Percentiles rank a stretch among this genome's conserved stretches.
Evolutionary conservation across 1,140 invertebrate genomes (phyloP).

Genomic region (Hylaeus anthracinus): DNA sequence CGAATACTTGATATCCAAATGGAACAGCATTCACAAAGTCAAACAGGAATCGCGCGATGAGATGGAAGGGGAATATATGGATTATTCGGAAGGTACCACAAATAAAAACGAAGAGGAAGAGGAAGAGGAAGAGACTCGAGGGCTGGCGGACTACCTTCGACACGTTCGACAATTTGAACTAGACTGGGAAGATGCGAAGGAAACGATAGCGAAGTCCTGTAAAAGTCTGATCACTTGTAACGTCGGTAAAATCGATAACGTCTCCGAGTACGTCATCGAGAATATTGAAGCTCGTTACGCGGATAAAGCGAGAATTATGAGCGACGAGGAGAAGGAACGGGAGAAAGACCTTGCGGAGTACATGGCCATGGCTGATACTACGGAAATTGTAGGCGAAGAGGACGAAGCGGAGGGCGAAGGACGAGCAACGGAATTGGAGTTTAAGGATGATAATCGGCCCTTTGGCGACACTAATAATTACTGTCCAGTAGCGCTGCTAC

Average conservation of each 20-base stretch:
- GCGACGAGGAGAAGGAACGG: slow-evolving; percentile 51
- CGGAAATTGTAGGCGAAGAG: slow-evolving; percentile 43
- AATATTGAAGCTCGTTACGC: slow-evolving; percentile 62
- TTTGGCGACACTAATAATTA: slow-evolving; percentile 82
- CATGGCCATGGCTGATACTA: slow-evolving; percentile 2
- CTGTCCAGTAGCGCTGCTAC: slow-evolving; percentile 81
- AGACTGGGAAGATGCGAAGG: slow-evolving; percentile 27
- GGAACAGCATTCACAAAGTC: slow-evolving; percentile 1
- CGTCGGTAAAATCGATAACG: slow-evolving; percentile 29
- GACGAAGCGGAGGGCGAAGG: slow-evolving; percentile 44
- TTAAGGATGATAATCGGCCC: slow-evolving; percentile 70
- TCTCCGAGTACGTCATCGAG: slow-evolving; percentile 50
- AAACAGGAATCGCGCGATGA: neutral
- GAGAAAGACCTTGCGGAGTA: slow-evolving; percentile 66
- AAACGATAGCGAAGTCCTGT: slow-evolving; percentile 26
- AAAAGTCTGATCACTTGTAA: slow-evolving; percentile 53
- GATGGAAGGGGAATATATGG: neutral
- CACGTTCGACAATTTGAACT: slow-evolving; percentile 36
- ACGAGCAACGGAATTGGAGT: slow-evolving; percentile 28
- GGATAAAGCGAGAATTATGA: slow-evolving; percentile 57
- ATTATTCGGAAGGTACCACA: neutral
- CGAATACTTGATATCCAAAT: slow-evolving; percentile 48
- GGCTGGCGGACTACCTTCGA: slow-evolving; percentile 25
- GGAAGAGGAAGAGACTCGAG: slow-evolving; percentile 8
- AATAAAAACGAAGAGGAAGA: slow-evolving; percentile 1